Evolutionary conservation across 1,140 invertebrate genomes (phyloP).

Genomic region (Diachasma alloeum): DNA sequence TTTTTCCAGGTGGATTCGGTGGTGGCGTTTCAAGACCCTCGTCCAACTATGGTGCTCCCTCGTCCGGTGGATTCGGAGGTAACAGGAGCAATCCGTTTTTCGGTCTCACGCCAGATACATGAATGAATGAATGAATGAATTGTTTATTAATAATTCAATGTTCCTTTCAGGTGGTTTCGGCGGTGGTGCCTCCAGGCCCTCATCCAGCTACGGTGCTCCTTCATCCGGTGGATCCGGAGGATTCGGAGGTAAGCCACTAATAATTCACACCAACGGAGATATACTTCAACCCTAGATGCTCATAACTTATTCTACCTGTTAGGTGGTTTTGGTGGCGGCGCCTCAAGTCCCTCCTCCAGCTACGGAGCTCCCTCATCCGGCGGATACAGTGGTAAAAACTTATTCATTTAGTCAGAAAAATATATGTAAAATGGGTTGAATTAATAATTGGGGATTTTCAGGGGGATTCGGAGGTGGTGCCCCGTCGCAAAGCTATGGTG

Average conservation of each 20-base stretch:
- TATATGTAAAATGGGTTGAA: not conserved
- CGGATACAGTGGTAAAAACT: not conserved
- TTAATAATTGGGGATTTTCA: not conserved
- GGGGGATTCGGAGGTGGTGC: slow-evolving; percentile 31
- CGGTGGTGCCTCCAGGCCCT: slow-evolving; percentile 53
- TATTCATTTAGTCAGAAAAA: not conserved
- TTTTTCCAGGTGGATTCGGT: not conserved
- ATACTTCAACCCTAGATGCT: not conserved
- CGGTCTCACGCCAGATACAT: not conserved
- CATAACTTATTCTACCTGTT: not conserved
- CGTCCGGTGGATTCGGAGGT: not conserved
- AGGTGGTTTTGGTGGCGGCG: slow-evolving; percentile 17
- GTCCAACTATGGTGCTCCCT: slow-evolving; percentile 44
- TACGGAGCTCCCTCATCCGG: slow-evolving; percentile 19
- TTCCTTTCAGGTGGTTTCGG: slow-evolving; percentile 28
- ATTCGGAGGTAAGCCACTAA: slow-evolving; percentile 41
- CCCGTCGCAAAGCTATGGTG: slow-evolving; percentile 40
- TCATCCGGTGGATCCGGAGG: slow-evolving; percentile 36
- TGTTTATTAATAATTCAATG: not conserved
- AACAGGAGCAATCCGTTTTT: not conserved
- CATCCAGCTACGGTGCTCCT: slow-evolving; percentile 50
- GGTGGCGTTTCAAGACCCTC: slow-evolving; percentile 48
- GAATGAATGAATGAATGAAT: not conserved
- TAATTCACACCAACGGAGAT: not conserved
- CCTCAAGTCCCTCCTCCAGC: slow-evolving; percentile 56